Base-by-base conservation (phyloP, 2,797 vertebrate species). In the Myotis pilosus region DNA sequence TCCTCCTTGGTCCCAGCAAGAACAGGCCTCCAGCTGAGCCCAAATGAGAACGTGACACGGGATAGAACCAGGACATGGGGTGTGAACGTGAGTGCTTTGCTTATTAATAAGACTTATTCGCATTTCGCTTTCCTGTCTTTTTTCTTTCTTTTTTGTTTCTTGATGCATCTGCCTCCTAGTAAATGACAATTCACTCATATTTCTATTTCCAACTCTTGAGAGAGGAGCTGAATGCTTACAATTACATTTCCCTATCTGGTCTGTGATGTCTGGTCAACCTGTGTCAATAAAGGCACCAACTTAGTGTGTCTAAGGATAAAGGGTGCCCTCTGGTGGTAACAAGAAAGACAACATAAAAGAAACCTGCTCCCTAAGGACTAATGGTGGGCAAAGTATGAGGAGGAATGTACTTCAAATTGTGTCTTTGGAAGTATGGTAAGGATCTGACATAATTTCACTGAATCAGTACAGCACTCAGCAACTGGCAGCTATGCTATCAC, bases 131-230 rank as follows among this genome's bases (percentile, higher is more conserved):
- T 11, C 22, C 2, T 36, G 8, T 47, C 5, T n/a, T 11, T 53
- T 83, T 72, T 38, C 15, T 57, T 60, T 38, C 3, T n/a, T 84
- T 60, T 17, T 64, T 71, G 19, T 51, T n/a, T 84, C 22, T 75
- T 91, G 17, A 38, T n/a, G 19, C 25, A 30, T 25, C 33, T 71
- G 10, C 17, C 38, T 76, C 49, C 20, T 66, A 15, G 6, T 22
- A 87, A 78, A 11, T 44, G 9, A 75, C 20, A 92, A 36, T 47
- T 84, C 19, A 28, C n/a, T 68, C 16, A 8, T n/a, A 36, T 75
- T 71, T 90, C 16, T 10, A 62, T 57, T 86, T 92, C 2, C 64
- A 60, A 72, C 9, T 87, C 12, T 89, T 66, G 25, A 60, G 25
- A 60, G 19, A 38, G 33, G 93, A 94, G 62, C 4, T 60, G 22